Evolutionary conservation across 2,797 vertebrate genomes (phyloP).

Genomic region (Astyanax mexicanus): DNA sequence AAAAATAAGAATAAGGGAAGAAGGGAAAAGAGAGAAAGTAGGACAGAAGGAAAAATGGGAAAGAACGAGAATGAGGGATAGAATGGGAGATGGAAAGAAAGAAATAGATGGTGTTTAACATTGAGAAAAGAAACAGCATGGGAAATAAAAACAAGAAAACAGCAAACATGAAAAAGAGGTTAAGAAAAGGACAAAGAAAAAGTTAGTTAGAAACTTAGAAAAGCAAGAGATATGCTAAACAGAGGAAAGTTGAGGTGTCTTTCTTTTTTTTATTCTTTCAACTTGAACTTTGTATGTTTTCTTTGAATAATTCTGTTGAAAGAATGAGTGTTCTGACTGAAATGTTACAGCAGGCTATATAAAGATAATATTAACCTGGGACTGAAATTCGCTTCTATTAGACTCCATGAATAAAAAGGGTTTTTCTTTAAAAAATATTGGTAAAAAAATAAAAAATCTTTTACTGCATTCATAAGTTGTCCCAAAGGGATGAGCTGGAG

Average conservation of each 20-base stretch:
- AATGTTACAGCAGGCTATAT: not conserved
- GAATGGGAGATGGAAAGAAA: not conserved
- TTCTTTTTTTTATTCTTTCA: too few relatives aligned
- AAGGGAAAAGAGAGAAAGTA: not conserved
- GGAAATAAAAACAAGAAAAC: too few relatives aligned
- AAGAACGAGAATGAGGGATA: not conserved
- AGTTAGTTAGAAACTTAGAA: not conserved
- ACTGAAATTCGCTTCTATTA: not conserved
- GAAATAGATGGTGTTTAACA: too few relatives aligned
- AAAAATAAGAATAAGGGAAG: not conserved
- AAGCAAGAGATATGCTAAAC: not conserved
- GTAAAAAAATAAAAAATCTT: not conserved
- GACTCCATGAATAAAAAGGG: not conserved
- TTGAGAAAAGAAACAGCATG: too few relatives aligned
- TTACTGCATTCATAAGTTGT: not conserved
- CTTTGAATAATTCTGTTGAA: constrained; percentile 62
- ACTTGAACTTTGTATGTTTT: constrained; percentile 54
- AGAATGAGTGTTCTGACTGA: constrained; percentile 54
- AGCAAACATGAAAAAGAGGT: too few relatives aligned
- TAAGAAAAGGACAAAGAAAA: not conserved
- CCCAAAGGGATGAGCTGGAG: not conserved
- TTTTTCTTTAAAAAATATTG: not conserved
- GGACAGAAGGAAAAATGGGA: not conserved
- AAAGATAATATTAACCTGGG: not conserved
- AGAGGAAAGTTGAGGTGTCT: too few relatives aligned